Percentiles rank a stretch among this genome's conserved stretches.
phyloP scores from a whole-genome alignment of 2,113 vertebrate genomes.

The Micromys minutus region DNA sequence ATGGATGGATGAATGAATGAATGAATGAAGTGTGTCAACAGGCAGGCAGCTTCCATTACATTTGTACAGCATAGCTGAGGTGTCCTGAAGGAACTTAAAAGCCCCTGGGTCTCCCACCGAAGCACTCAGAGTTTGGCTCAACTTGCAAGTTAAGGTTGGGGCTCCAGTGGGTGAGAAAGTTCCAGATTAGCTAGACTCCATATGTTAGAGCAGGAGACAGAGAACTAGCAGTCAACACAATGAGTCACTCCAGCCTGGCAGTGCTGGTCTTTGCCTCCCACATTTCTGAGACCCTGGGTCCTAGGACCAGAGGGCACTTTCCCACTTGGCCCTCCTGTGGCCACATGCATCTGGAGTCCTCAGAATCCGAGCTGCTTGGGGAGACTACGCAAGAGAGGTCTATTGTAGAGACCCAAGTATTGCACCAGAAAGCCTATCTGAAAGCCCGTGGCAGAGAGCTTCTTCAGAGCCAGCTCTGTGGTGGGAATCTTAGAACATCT shows the following conservation, averaged over 20 bases:
- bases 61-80: background rate
- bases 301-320: background rate
- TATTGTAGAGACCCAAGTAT: background rate
- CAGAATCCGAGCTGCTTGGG: background rate
- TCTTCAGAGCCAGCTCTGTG: background rate
- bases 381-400: background rate
- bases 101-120: fast-evolving
- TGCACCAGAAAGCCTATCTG: background rate
- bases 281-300: background rate
- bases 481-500: background rate
- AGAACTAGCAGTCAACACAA: background rate
- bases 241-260: background rate
- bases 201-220: background rate
- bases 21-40: fast-evolving
- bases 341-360: background rate
- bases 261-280: background rate
- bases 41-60: background rate
- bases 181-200: background rate
- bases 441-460: background rate
- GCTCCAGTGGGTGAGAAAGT: background rate
- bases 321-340: background rate
- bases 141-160: background rate
- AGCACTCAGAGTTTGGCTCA: fast-evolving
- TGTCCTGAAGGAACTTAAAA: background rate
- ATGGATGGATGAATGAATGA: background rate